Percentiles rank a stretch among this genome's conserved stretches.
These are phyloP conservation scores for Echiichthys vipera DNA, from an alignment of 2,797 vertebrate species.

Conservation along the genomic window DNA sequence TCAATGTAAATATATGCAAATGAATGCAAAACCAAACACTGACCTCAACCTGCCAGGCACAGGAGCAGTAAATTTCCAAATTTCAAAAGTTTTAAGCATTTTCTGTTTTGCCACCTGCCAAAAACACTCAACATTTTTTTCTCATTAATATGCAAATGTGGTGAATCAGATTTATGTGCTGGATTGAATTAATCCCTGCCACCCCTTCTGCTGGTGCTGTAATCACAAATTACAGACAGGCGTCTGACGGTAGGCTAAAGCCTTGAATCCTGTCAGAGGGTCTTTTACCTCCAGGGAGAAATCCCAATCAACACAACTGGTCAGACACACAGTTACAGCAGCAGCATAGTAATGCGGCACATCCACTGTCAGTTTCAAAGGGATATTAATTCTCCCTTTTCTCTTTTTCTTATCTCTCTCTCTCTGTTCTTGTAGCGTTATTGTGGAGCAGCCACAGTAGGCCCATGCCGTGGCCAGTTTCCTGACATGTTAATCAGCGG, in stretches of 20 bases:
- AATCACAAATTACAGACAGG: conserved; percentile 87
- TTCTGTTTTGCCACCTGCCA: conserved; percentile 78
- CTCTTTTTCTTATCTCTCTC: conserved; percentile 69
- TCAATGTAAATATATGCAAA: conserved; percentile 83
- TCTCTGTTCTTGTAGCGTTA: conserved; percentile 52
- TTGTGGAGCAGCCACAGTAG: conserved; percentile 55
- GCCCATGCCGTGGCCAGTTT: conserved; percentile 44
- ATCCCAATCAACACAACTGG: conserved; percentile 81
- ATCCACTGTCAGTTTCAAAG: conserved; percentile 73
- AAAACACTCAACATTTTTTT: conserved; percentile 75
- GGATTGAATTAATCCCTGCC: conserved; percentile 86
- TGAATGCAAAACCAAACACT: conserved; percentile 79
- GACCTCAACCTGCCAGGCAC: conserved; percentile 80
- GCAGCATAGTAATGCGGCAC: conserved; percentile 74
- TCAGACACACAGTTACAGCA: conserved; percentile 67
- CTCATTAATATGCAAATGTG: conserved; percentile 88
- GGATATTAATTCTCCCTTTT: conserved; percentile 75
- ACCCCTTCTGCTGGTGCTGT: conserved; percentile 78
- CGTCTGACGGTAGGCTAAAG: conserved; percentile 77
- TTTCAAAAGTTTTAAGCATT: conserved; percentile 73
- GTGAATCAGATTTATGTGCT: conserved; percentile 82
- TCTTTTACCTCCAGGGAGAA: conserved; percentile 78
- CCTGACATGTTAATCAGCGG: conserved; percentile 76
- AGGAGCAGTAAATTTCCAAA: conserved; percentile 80
- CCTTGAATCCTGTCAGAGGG: conserved; percentile 76